phyloP scores from a whole-genome alignment of 2,888 invertebrate species.

The Nemotelus nigrinus region DNA sequence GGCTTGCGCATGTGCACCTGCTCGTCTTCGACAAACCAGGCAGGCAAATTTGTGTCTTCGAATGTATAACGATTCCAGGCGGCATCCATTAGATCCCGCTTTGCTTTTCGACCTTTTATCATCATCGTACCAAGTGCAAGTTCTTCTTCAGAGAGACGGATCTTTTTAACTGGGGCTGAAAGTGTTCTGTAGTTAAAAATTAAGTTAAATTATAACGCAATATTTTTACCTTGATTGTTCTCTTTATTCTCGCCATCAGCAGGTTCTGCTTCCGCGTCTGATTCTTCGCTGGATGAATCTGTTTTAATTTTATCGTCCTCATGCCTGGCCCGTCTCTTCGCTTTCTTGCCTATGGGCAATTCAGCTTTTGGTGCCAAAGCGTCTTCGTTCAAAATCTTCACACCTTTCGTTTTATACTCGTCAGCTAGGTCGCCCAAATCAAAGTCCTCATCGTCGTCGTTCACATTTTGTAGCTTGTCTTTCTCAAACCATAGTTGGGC shows the following conservation, averaged over 20 bases:
- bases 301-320: conserved; percentile 55
- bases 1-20: conserved; percentile 86
- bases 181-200: conserved; percentile 9
- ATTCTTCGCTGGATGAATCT: conserved; percentile 55
- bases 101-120: conserved; percentile 88
- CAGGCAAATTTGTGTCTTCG: conserved; percentile 90
- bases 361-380: conserved; percentile 13
- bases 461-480: conserved; percentile 81
- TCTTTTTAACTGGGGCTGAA: conserved; percentile 62
- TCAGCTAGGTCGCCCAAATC: conserved; percentile 84
- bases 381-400: conserved; percentile 59
- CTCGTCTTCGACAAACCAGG: conserved; percentile 97
- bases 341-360: conserved; percentile 59
- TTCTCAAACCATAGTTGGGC: conserved; percentile 90
- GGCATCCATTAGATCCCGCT: conserved; percentile 88
- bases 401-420: conserved; percentile 78
- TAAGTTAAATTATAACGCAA: background rate
- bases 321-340: conserved; percentile 60
- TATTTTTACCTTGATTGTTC: conserved; percentile 32
- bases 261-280: conserved; percentile 58
- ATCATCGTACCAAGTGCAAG: conserved; percentile 92
- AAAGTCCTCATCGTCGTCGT: conserved; percentile 85
- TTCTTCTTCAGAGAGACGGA: conserved; percentile 85
- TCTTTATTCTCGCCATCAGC: conserved; percentile 53
- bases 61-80: conserved; percentile 95